A percentile compares a stretch with the other conserved stretches of the same genome.
Conservation (phyloP, 2,113 vertebrate species). For the Sporophila hypoxantha region DNA sequence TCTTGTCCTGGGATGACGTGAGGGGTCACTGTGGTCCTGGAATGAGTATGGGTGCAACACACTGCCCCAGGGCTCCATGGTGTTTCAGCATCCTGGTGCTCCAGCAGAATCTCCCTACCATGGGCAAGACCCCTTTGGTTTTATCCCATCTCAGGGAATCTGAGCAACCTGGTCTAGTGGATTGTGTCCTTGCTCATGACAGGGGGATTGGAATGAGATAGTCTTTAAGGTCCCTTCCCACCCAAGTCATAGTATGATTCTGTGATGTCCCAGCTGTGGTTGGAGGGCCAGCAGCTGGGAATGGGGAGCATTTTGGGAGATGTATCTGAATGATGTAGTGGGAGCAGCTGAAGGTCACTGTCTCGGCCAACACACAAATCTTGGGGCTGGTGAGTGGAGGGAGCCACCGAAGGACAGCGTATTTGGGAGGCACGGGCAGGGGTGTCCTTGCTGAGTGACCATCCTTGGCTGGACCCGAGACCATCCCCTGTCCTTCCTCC, state of each 20-base stretch:
- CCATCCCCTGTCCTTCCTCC: constrained; percentile 2
- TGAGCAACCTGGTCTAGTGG: too few species aligned
- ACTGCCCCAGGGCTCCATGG: rapidly evolving
- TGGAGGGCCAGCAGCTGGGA: neutral
- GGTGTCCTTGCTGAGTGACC: neutral
- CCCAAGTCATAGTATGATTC: neutral
- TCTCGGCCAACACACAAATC: neutral
- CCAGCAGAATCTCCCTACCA: neutral
- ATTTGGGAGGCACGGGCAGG: neutral
- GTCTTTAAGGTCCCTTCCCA: neutral
- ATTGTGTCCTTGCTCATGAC: rapidly evolving
- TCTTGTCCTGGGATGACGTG: neutral
- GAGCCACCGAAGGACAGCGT: rapidly evolving
- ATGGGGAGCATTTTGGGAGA: neutral
- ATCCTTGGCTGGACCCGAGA: neutral
- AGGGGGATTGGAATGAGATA: neutral
- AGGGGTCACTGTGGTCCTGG: neutral
- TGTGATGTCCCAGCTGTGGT: neutral
- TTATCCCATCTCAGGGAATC: neutral
- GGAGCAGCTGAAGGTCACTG: neutral
- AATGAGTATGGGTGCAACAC: neutral
- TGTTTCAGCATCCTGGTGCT: neutral
- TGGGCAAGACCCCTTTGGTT: neutral
- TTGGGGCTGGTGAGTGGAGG: rapidly evolving
- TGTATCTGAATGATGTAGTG: rapidly evolving